Evolutionary conservation across 2,888 invertebrate genomes (phyloP).

Genomic region (Xestia c-nigrum): DNA sequence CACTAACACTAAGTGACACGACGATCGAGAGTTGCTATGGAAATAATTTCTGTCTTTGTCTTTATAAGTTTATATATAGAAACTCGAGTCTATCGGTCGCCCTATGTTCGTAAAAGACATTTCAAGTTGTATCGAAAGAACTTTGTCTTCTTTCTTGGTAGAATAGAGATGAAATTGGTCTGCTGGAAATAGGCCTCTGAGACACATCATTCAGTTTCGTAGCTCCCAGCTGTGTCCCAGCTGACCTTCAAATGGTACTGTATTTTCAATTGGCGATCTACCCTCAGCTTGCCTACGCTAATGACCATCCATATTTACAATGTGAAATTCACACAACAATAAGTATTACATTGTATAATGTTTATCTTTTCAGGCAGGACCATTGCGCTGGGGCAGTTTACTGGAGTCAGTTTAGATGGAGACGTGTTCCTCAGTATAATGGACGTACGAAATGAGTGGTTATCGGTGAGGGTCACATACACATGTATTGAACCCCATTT

Average conservation of each 20-base stretch:
- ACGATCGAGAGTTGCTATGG: no score
- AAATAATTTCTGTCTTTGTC: no score
- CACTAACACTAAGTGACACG: no score
- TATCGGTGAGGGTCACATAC: conserved; percentile 93
- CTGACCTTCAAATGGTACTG: background rate
- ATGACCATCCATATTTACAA: background rate
- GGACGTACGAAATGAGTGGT: conserved; percentile 98
- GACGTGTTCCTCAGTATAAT: conserved; percentile 97
- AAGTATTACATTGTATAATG: background rate
- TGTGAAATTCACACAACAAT: background rate
- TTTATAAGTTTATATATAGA: no score
- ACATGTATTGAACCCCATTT: background rate
- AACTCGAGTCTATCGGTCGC: no score
- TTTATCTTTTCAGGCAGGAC: conserved; percentile 91
- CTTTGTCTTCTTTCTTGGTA: no score
- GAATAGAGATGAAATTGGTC: no score
- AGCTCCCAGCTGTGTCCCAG: no score
- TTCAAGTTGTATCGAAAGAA: no score
- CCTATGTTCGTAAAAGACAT: no score
- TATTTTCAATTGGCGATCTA: background rate
- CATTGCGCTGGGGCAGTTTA: conserved; percentile 96
- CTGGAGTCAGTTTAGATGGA: conserved; percentile 97
- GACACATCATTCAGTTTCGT: no score
- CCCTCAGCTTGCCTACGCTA: background rate
- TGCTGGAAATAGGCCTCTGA: no score